Base-by-base conservation (phyloP, 2,797 vertebrate species). In the Selene dorsalis region DNA sequence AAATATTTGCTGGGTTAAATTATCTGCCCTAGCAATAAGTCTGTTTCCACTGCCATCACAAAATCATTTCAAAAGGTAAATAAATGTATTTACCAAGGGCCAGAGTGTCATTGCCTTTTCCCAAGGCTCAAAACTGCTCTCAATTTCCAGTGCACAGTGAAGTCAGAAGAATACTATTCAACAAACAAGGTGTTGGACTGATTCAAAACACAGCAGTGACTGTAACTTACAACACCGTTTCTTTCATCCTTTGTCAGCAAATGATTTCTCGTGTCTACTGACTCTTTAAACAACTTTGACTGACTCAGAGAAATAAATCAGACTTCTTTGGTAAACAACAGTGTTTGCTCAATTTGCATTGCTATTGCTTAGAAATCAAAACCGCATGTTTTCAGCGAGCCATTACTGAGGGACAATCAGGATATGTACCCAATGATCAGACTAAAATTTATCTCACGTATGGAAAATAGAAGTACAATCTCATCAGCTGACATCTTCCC, bases 231-330 rank as follows among this genome's bases (percentile, higher is more conserved):
- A 22, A 20, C 1, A 18, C 38, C 55, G 41, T 56, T 28, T 68
- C 65, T 77, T 60, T 68, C 26, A 39, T 82, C 30, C 3, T n/a
- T 18, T 41, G 12, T 57, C 64, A 64, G 62, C 20, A 81, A 72
- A 82, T 61, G 45, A 58, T 66, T n/a, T 50, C 66, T 35, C 32
- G 32, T 35, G 32, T 35, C 32, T 7, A 79, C 65, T 78, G 43
- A 69, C 57, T 77, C 61, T 79, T 28, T 35, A 67, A 83, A 80
- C 74, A 86, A 56, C 70, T 82, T 67, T 81, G 62, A 58, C 47
- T 64, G 62, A 90, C 82, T 85, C 83, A 85, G 32, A 73, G 59
- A 83, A 75, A 81, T 59, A 84, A 87, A 83, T 47, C 48, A 52
- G 73, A 38, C 50, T 53, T 28, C 43, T 78, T 79, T 26, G 13